Evolutionary conservation across 2,888 invertebrate species (phyloP).

Genomic region (Blastobasis lacticolella): DNA sequence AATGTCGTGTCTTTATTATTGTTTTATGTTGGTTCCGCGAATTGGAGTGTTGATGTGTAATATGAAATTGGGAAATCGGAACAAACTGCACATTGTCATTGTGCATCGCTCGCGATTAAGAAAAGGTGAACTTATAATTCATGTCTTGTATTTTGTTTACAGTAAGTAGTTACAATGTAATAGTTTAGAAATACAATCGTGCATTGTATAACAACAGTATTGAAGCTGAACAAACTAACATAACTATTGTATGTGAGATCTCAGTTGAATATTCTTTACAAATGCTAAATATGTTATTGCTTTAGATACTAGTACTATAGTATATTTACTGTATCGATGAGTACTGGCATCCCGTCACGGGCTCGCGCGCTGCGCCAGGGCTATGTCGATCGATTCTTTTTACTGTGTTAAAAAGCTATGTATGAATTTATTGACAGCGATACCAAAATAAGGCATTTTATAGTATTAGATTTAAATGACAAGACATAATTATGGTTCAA

Average conservation of each 20-base stretch:
- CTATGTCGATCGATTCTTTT: slow-evolving; percentile 24
- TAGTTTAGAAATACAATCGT: slow-evolving; percentile 27
- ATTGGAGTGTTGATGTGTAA: slow-evolving; percentile 1
- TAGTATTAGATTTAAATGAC: slow-evolving; percentile 42
- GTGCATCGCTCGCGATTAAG: slow-evolving; percentile 52
- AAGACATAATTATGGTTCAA: slow-evolving; percentile 72
- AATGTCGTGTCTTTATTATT: slow-evolving; percentile 30
- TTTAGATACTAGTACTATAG: slow-evolving; percentile 40
- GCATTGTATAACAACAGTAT: slow-evolving; percentile 46
- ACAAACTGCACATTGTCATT: slow-evolving; percentile 50
- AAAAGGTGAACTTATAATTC: slow-evolving; percentile 64
- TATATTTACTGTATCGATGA: slow-evolving; percentile 20
- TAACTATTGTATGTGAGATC: slow-evolving; percentile 34
- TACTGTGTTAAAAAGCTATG: slow-evolving; percentile 22
- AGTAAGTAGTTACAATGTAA: slow-evolving; percentile 27
- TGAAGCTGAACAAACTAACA: slow-evolving; percentile 52
- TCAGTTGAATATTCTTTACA: slow-evolving; percentile 58
- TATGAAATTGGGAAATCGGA: slow-evolving; percentile 16
- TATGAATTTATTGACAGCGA: slow-evolving; percentile 47
- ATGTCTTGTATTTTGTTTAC: slow-evolving; percentile 58
- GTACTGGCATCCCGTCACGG: slow-evolving; percentile 15
- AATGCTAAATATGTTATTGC: slow-evolving; percentile 37
- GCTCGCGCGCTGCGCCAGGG: slow-evolving; percentile 16
- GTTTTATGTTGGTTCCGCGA: slow-evolving; percentile 26
- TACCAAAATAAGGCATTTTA: slow-evolving; percentile 66